Percentiles rank a stretch among this genome's conserved stretches.
Evolutionary conservation across 2,888 invertebrate species (phyloP).

Genomic region (Eristalis tenax): DNA sequence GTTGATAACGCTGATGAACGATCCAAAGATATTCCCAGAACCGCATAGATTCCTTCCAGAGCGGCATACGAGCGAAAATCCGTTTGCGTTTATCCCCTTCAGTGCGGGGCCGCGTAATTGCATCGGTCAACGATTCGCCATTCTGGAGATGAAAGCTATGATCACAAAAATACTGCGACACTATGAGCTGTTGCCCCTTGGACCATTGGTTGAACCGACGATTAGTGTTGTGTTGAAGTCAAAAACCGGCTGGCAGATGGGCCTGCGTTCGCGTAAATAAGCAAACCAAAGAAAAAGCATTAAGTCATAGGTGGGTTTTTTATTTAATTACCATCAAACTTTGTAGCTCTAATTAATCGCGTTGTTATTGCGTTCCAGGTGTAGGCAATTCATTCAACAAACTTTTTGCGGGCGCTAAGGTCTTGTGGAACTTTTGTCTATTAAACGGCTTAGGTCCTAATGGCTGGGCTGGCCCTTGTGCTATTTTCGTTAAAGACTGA

Average conservation of each 20-base stretch:
- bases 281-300: not conserved
- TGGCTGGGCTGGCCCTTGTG: not conserved
- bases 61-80: slow-evolving; percentile 71
- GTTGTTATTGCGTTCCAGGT: not conserved
- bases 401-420: too few relatives aligned
- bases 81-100: slow-evolving; percentile 75
- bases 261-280: slow-evolving; percentile 57
- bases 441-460: not conserved
- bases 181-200: slow-evolving; percentile 69
- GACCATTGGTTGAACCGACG: slow-evolving; percentile 54
- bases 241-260: slow-evolving; percentile 72
- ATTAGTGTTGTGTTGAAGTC: slow-evolving; percentile 68
- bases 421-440: not conserved
- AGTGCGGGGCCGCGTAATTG: slow-evolving; percentile 76
- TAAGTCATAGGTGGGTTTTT: not conserved
- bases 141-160: slow-evolving; percentile 75
- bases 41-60: slow-evolving; percentile 73
- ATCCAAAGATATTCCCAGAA: slow-evolving; percentile 72
- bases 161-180: slow-evolving; percentile 72
- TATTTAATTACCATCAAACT: not conserved
- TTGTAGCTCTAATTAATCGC: not conserved
- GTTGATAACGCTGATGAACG: slow-evolving; percentile 65
- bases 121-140: slow-evolving; percentile 76
- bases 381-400: not conserved
- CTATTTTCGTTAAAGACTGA: not conserved